Evolutionary conservation across 2,113 vertebrate species (phyloP).

Genomic region (Octodon degus): DNA sequence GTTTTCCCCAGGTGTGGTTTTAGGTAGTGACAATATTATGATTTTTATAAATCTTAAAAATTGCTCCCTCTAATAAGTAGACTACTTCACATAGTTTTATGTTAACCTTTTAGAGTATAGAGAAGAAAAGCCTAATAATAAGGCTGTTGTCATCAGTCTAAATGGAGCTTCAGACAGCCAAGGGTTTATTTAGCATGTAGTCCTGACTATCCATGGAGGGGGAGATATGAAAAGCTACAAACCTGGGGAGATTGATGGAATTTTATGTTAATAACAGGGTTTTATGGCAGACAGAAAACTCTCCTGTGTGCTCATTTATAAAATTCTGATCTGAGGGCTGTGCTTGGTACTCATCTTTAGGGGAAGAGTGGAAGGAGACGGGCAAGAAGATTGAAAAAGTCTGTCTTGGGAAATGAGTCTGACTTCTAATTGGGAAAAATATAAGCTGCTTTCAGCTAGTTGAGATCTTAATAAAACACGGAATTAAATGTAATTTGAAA

Average conservation of each 20-base stretch:
- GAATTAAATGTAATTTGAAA: conserved; percentile 79
- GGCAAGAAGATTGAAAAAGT: conserved; percentile 71
- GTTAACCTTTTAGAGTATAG: neutral
- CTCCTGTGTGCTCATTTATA: conserved; percentile 68
- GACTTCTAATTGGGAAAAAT: conserved; percentile 78
- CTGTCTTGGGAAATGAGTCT: conserved; percentile 75
- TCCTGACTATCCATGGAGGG: neutral
- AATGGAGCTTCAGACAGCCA: neutral
- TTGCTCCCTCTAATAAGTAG: neutral
- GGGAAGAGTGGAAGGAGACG: conserved; percentile 22
- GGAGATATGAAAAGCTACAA: neutral
- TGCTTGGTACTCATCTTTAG: conserved; percentile 55
- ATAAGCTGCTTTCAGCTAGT: conserved; percentile 73
- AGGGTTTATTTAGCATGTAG: neutral
- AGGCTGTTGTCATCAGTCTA: neutral
- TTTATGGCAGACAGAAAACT: conserved; percentile 40
- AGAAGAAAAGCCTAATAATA: neutral
- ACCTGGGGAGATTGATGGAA: neutral
- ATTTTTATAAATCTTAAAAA: conserved; percentile 41
- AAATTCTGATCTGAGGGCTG: conserved; percentile 28
- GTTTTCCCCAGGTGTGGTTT: neutral
- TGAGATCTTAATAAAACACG: conserved; percentile 81
- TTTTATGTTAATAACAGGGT: conserved; percentile 29
- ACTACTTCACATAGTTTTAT: neutral
- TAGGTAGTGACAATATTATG: neutral